phyloP scores from a whole-genome alignment of 2,797 vertebrate species.

The Anolis apletophallus region DNA sequence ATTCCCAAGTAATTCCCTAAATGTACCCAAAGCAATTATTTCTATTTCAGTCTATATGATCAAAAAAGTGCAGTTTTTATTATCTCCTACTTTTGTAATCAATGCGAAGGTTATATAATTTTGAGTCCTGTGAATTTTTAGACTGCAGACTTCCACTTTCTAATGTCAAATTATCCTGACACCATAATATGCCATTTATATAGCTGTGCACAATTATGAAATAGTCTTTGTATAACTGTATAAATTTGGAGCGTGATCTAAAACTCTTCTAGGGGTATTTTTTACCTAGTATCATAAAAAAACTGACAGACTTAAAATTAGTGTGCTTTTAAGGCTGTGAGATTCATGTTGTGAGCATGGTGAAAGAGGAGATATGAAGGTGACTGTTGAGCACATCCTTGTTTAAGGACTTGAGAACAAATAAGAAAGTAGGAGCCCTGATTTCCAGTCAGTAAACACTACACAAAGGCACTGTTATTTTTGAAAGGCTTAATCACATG shows the following conservation, averaged over 20 bases:
- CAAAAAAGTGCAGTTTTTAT: slow-evolving; percentile 1
- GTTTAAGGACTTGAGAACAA: rapidly evolving
- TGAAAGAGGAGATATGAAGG: slow-evolving; percentile 12
- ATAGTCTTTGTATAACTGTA: slow-evolving; percentile 35
- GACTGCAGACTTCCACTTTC: slow-evolving; percentile 35
- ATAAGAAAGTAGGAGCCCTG: slow-evolving; percentile 19
- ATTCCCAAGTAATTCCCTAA: neutral
- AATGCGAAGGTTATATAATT: slow-evolving; percentile 17
- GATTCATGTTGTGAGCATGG: slow-evolving; percentile 25
- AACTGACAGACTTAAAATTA: slow-evolving; percentile 36
- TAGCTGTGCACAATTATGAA: slow-evolving; percentile 34
- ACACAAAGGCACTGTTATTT: neutral
- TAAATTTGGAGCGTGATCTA: slow-evolving; percentile 3
- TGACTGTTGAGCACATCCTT: neutral
- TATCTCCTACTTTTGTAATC: slow-evolving; percentile 29
- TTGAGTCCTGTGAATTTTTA: slow-evolving; percentile 32
- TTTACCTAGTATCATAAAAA: slow-evolving; percentile 23
- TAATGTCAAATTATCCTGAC: slow-evolving; percentile 41
- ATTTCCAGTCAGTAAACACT: neutral
- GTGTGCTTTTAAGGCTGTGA: neutral
- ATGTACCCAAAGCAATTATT: neutral
- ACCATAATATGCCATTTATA: slow-evolving; percentile 29
- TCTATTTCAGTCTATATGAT: neutral
- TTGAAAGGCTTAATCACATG: neutral
- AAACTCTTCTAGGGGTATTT: slow-evolving; percentile 44